Base-by-base conservation (phyloP, 2,797 vertebrate genomes). In the Sebastes trivittatus region DNA sequence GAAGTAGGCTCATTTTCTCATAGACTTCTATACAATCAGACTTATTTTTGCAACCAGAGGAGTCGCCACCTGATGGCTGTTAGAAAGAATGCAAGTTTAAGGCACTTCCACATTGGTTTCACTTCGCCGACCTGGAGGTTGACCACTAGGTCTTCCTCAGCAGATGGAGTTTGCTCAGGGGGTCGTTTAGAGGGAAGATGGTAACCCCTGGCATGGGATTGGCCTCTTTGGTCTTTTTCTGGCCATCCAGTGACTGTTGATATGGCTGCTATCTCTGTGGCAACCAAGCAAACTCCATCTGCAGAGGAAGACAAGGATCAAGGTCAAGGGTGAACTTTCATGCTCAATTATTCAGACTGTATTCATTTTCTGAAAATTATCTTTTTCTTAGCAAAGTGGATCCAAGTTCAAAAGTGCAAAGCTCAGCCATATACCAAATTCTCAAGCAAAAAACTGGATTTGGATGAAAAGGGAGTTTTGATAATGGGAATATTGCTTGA, bases 381-480 rank as follows among this genome's bases (percentile, higher is more conserved):
- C 5, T 74, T 49, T 62, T 29, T 27, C 54, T 22, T 6, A 23
- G n/a, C 11, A 4, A 52, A 66, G 38, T 63, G 34, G 29, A 62
- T 75, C 60, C 23, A 27, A 52, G 76, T 75, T 75, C n/a, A 78
- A 18, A 42, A 62, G 72, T 75, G 30, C 69, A 67, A 14, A 46
- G 29, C 8, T 38, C 38, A n/a, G 22, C 22, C 23, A 8, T 10
- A 10, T 11, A 58, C 7, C 59, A 58, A 1, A 7, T 22, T 16
- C 27, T 36, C 38, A 38, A 13, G 11, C 52, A 42, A 32, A 62
- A 64, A 20, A 7, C 22, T 29, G 11, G 9, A 27, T 55, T 78
- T 60, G 29, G 59, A 55, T 27, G 3, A 23, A 36, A 70, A 7
- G 10, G 25, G 6, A 27, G 11, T 29, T 62, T 46, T 27, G 55